A percentile compares a stretch with the other conserved stretches of the same genome.
phyloP scores from a whole-genome alignment of 2,113 vertebrate species.

The Ammodytes dubius region DNA sequence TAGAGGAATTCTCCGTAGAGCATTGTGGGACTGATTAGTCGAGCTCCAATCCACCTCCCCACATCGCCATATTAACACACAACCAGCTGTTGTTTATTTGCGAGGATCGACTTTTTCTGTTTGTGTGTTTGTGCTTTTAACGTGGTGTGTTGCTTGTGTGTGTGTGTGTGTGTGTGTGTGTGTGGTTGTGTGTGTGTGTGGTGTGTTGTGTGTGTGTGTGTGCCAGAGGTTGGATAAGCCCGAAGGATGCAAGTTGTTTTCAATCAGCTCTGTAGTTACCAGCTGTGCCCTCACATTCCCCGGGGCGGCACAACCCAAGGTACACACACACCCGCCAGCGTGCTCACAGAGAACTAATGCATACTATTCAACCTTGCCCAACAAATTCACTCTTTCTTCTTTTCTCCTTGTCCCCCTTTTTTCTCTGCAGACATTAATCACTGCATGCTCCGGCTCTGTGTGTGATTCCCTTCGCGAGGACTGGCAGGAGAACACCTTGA shows the following conservation, averaged over 20 bases:
- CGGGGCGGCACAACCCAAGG: constrained; percentile 63
- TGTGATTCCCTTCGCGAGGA: constrained; percentile 58
- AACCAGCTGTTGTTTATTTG: constrained; percentile 82
- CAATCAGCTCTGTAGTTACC: constrained; percentile 82
- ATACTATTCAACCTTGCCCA: constrained; percentile 69
- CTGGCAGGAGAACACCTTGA: constrained; percentile 34
- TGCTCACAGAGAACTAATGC: constrained; percentile 55
- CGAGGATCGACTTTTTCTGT: constrained; percentile 60
- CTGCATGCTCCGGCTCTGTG: constrained; percentile 35
- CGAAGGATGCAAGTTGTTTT: constrained; percentile 80
- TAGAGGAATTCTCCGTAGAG: constrained; percentile 74
- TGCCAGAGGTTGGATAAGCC: constrained; percentile 74
- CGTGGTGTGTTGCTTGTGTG: constrained; percentile 59
- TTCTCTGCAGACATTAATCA: constrained; percentile 74
- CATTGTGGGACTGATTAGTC: constrained; percentile 75
- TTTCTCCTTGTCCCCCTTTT: constrained; percentile 64
- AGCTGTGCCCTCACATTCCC: constrained; percentile 79
- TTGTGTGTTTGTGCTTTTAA: constrained; percentile 67
- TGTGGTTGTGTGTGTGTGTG: constrained; percentile 51
- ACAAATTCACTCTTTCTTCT: constrained; percentile 63
- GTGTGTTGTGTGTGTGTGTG: constrained; percentile 49
- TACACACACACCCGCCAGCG: constrained; percentile 42
- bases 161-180: constrained; percentile 66
- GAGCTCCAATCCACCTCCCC: constrained; percentile 63
- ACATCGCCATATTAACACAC: constrained; percentile 64